phyloP scores from a whole-genome alignment of 35 echinoderm and acorn worm species.

The Lytechinus pictus region DNA sequence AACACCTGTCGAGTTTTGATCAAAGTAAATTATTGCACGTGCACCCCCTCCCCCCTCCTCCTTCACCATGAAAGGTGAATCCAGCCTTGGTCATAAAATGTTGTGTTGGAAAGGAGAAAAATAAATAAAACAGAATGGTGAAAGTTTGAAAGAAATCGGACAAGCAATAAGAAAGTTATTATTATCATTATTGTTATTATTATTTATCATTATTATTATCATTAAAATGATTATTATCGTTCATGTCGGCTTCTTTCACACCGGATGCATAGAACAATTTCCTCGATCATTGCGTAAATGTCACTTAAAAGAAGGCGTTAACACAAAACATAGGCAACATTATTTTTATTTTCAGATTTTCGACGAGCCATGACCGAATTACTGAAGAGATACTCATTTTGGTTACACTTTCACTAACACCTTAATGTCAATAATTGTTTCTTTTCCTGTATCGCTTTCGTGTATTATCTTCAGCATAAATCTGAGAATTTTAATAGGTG shows the following conservation, averaged over 20 bases:
- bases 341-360: too few species aligned
- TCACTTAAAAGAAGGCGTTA: neutral
- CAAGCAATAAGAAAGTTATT: too few species aligned
- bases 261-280: neutral
- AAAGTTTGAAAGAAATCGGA: too few species aligned
- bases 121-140: too few species aligned
- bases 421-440: neutral
- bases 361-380: neutral
- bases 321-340: neutral
- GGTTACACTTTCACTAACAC: neutral
- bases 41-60: too few species aligned
- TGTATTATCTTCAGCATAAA: neutral
- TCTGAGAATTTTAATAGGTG: neutral
- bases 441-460: neutral
- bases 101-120: too few species aligned
- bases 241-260: neutral
- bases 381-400: neutral
- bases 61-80: too few species aligned
- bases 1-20: neutral
- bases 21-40: too few species aligned
- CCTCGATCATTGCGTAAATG: neutral
- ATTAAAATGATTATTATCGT: too few species aligned
- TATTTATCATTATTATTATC: too few species aligned
- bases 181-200: too few species aligned
- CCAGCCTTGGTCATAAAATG: too few species aligned